Percentiles rank a stretch among this genome's conserved stretches.
Conservation (phyloP, 2,113 vertebrate species). For the Gracilinanus agilis region DNA sequence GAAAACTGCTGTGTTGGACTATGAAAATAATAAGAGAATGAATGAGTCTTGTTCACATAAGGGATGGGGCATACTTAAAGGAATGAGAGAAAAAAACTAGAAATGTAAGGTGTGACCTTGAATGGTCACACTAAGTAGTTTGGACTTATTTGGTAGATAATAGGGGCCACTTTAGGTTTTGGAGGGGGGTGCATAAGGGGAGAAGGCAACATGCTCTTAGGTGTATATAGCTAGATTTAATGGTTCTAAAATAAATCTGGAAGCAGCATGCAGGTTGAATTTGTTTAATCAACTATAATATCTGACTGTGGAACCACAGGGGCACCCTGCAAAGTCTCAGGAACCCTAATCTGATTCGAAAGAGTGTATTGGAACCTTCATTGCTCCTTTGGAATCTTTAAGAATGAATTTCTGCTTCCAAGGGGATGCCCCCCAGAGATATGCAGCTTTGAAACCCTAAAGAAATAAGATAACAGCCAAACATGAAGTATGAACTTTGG, state of each 20-base stretch:
- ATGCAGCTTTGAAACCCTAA: neutral
- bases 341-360: neutral
- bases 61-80: neutral
- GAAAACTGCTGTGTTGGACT: neutral
- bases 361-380: neutral
- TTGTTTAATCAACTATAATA: neutral
- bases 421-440: neutral
- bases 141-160: neutral
- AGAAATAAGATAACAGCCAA: slow-evolving; percentile 27
- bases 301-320: neutral
- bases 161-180: neutral
- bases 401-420: slow-evolving; percentile 8
- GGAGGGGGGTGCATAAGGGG: too few species aligned
- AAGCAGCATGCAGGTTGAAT: neutral
- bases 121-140: neutral
- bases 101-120: neutral
- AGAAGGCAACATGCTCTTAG: neutral
- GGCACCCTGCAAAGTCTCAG: neutral
- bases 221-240: neutral
- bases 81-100: neutral
- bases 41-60: neutral
- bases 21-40: neutral
- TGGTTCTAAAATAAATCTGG: neutral
- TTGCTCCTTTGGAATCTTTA: neutral
- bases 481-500: neutral